Conservation (phyloP, 2,797 vertebrate species). For the Sibirionetta formosa region DNA sequence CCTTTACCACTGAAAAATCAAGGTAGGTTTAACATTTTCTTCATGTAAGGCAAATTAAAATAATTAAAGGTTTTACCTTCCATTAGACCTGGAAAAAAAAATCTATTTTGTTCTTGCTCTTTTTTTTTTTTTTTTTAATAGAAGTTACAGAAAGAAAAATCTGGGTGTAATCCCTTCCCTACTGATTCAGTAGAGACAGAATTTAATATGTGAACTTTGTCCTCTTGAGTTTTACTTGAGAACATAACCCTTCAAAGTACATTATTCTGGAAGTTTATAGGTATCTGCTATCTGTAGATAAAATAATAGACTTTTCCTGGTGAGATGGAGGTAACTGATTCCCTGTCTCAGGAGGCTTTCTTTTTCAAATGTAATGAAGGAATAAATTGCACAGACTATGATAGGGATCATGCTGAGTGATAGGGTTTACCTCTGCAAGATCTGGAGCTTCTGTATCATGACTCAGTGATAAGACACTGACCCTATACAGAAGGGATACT, state of each 20-base stretch:
- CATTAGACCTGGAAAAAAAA: neutral
- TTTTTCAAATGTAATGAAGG: neutral
- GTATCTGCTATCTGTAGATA: neutral
- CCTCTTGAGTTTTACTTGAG: neutral
- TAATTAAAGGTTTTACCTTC: neutral
- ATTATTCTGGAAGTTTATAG: neutral
- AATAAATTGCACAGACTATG: neutral
- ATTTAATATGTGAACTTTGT: neutral
- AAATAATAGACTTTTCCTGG: neutral
- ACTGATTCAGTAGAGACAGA: neutral
- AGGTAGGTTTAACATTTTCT: conserved; percentile 84
- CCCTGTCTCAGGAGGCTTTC: neutral
- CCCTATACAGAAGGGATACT: neutral
- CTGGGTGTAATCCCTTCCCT: neutral
- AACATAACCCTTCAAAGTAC: neutral
- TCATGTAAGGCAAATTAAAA: neutral
- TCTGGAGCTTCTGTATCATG: neutral
- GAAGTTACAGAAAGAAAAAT: neutral
- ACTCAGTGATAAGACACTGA: neutral
- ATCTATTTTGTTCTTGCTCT: neutral
- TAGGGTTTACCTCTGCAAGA: neutral
- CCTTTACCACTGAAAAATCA: conserved; percentile 99
- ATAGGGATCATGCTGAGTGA: neutral
- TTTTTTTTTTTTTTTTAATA: neutral
- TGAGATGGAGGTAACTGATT: neutral